Conservation (phyloP, 2,797 vertebrate species). For the Merluccius polli region DNA sequence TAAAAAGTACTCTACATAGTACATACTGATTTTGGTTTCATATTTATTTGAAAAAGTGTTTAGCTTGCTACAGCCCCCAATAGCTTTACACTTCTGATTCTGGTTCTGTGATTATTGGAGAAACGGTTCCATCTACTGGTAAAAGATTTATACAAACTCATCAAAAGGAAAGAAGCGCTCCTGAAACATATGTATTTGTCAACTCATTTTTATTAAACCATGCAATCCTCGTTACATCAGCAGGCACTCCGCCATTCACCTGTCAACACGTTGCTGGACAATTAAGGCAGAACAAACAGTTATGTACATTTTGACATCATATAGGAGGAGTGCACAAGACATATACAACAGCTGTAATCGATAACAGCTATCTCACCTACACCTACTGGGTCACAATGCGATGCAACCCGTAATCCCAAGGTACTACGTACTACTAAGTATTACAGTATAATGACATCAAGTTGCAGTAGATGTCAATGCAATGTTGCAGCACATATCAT, state of each 20-base stretch:
- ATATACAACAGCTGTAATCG: conserved; percentile 6
- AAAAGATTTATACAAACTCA: background rate
- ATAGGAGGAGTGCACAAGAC: conserved; percentile 51
- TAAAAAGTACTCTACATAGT: background rate
- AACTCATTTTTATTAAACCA: conserved; percentile 73
- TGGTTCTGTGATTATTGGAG: conserved; percentile 24
- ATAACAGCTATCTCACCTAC: conserved; percentile 42
- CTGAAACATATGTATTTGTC: conserved; percentile 26
- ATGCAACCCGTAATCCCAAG: background rate
- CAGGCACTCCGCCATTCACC: conserved; percentile 64
- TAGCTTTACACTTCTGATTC: background rate
- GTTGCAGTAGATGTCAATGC: background rate
- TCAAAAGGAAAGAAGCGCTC: background rate
- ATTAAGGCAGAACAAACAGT: conserved; percentile 64
- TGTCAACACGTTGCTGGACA: conserved; percentile 61
- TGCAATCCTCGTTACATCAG: conserved; percentile 66
- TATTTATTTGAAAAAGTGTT: background rate
- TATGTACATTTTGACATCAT: conserved; percentile 62
- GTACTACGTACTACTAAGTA: background rate
- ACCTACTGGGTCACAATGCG: background rate
- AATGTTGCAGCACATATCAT: background rate
- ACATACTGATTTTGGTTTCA: background rate
- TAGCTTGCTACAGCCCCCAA: background rate
- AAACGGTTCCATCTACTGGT: conserved; percentile 58
- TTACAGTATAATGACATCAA: background rate